Conservation (phyloP, 2,888 invertebrate genomes). For the Leptura quadrifasciata region DNA sequence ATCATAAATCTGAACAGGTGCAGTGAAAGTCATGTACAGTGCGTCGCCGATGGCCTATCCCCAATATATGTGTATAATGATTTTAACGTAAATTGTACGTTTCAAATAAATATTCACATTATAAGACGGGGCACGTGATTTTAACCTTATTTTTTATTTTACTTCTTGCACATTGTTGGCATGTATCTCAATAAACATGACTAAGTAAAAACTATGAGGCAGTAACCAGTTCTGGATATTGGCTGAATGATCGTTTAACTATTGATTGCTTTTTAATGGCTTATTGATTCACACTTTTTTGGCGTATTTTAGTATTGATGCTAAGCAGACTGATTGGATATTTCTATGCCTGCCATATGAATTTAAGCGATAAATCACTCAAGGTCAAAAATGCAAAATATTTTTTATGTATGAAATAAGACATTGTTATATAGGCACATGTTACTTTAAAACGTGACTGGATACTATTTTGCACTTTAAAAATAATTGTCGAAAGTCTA, state of each 20-base stretch:
- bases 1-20: conserved; percentile 42
- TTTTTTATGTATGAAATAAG: neutral
- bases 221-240: neutral
- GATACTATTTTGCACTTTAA: neutral
- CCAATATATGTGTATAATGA: neutral
- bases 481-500: no score
- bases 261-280: neutral
- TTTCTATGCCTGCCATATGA: neutral
- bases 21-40: conserved; percentile 32
- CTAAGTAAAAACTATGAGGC: neutral
- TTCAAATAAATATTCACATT: conserved; percentile 6
- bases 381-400: neutral
- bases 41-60: conserved; percentile 5
- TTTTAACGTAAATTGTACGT: conserved; percentile 11
- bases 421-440: neutral
- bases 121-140: neutral
- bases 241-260: neutral
- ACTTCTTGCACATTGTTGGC: neutral
- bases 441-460: neutral
- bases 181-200: neutral
- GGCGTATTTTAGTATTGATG: neutral
- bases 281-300: neutral
- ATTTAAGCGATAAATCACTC: neutral
- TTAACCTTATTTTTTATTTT: neutral
- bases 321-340: neutral